Conservation (phyloP, 2,888 invertebrate species). For the Ichneumon xanthorius region DNA sequence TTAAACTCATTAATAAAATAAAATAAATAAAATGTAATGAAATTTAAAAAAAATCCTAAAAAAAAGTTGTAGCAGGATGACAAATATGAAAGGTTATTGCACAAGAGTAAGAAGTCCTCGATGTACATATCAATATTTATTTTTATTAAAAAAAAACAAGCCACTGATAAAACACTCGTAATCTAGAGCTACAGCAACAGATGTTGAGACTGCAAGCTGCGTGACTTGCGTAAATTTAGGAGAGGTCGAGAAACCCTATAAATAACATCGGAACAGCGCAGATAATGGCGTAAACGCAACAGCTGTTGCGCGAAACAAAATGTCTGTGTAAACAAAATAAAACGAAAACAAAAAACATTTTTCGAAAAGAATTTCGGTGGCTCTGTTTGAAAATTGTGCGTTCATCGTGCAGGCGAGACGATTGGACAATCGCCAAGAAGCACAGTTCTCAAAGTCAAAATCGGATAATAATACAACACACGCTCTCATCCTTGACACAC, state of each 20-base stretch:
- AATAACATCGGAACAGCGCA: neutral
- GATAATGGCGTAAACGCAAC: neutral
- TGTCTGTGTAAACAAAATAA: neutral
- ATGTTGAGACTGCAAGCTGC: neutral
- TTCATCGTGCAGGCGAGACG: neutral
- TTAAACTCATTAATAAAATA: too few species aligned
- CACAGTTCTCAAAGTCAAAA: neutral
- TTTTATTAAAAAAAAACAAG: neutral
- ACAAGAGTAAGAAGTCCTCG: too few species aligned
- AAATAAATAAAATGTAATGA: too few species aligned
- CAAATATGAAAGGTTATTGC: too few species aligned
- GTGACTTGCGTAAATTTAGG: neutral
- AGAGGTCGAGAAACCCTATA: neutral
- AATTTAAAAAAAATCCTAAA: too few species aligned
- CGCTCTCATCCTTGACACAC: slow-evolving; percentile 3
- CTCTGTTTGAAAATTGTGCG: neutral
- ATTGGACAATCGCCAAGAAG: slow-evolving; percentile 2
- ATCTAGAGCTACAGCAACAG: neutral
- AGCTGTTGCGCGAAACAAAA: neutral
- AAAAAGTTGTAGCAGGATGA: too few species aligned
- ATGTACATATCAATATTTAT: too few species aligned
- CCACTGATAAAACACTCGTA: neutral
- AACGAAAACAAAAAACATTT: neutral
- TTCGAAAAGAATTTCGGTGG: neutral
- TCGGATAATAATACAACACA: neutral